Percentiles rank a stretch among this genome's conserved stretches.
Evolutionary conservation across 1,140 invertebrate species (phyloP).

Genomic region (Drosophila biarmipes): DNA sequence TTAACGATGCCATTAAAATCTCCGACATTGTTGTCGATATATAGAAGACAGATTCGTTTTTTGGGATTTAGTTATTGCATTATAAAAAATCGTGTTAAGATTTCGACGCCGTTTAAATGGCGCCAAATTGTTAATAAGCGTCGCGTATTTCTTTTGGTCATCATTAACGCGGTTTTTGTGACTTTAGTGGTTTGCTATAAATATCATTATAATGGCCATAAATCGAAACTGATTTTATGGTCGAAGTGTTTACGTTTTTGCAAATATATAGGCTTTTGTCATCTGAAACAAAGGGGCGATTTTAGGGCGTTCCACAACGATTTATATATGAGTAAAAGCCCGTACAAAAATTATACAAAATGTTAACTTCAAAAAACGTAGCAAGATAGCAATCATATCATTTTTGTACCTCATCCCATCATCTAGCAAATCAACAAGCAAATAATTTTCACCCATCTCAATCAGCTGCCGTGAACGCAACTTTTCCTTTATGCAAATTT

Average conservation of each 20-base stretch:
- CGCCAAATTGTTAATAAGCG: constrained; percentile 66
- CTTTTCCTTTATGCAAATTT: constrained; percentile 50
- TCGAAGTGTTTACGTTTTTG: constrained; percentile 1
- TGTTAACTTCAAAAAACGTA: too few relatives aligned
- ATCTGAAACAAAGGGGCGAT: background rate
- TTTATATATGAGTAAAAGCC: background rate
- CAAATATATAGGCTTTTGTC: background rate
- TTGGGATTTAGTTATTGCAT: constrained; percentile 60
- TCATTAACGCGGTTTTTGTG: constrained; percentile 56
- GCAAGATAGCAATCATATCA: too few relatives aligned
- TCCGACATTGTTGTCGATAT: constrained; percentile 46
- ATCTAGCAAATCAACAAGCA: background rate
- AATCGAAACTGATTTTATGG: constrained; percentile 47
- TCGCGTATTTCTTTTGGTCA: constrained; percentile 45
- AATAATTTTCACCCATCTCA: background rate
- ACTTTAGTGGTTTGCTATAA: constrained; percentile 51
- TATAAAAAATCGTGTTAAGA: constrained; percentile 54
- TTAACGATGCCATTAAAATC: constrained; percentile 73
- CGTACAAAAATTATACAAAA: too few relatives aligned
- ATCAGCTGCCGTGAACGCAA: background rate
- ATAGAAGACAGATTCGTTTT: constrained; percentile 43
- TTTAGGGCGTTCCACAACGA: background rate
- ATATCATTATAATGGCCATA: constrained; percentile 60
- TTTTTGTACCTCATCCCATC: background rate
- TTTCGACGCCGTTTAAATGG: constrained; percentile 65